Evolutionary conservation across 2,797 vertebrate species (phyloP).

Genomic region (Buceros bicornis): DNA sequence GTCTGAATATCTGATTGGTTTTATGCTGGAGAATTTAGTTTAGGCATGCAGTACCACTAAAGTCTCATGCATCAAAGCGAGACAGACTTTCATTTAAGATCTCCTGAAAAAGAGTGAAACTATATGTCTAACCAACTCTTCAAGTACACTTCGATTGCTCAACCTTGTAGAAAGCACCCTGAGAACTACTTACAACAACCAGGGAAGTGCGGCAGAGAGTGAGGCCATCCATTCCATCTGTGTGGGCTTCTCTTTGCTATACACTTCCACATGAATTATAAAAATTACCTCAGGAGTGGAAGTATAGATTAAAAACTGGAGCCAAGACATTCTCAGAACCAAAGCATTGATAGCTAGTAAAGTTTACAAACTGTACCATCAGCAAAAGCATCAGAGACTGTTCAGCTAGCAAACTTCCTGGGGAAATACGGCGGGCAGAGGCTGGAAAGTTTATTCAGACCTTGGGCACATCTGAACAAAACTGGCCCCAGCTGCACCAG

Average conservation of each 20-base stretch:
- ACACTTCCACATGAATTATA: neutral
- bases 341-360: neutral
- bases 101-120: neutral
- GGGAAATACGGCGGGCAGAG: neutral
- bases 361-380: neutral
- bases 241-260: neutral
- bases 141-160: neutral
- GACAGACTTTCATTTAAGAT: neutral
- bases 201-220: neutral
- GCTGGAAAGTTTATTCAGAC: neutral
- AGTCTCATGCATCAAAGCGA: neutral
- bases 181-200: neutral
- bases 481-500: rapidly evolving
- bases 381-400: neutral
- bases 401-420: neutral
- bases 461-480: neutral
- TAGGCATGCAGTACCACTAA: neutral
- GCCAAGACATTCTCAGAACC: neutral
- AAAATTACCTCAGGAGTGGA: neutral
- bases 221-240: neutral
- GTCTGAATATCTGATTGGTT: conserved; percentile 40
- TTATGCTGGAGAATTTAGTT: conserved; percentile 36
- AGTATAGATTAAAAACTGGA: neutral
- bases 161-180: neutral
- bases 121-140: neutral